Base-by-base conservation (phyloP, 2,797 vertebrate species). In the Acanthornis magna region DNA sequence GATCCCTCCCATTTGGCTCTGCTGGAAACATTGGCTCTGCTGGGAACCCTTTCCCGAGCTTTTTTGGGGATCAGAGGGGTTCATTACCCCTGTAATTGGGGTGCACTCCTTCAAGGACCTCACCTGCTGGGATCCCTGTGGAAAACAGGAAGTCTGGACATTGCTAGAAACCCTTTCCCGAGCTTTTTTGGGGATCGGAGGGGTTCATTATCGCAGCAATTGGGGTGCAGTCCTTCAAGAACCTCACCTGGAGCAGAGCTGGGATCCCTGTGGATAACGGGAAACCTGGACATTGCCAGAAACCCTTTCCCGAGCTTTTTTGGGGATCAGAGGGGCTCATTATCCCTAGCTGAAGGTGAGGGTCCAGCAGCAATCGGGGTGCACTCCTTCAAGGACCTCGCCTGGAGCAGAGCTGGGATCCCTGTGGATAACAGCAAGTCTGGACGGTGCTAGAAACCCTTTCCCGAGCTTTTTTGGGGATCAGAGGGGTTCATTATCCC, bases 241-340 rank as follows among this genome's bases (percentile, higher is more conserved):
- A 40, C 15, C 22, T 73, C 58, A 36, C 32, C 21, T 4, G 2
- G 42, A 18, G 19, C 29, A 50, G 58, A 18, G 20, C 25, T 36
- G 53, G 5, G 16, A 26, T 22, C 22, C 43, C 0, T 0, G 23
- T 13, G 51, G 79, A 18, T 34, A 10, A n/a, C 0, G 0, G 13
- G 34, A 45, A 80, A 4, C 30, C 73, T 60, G 79, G 26, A 34
- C 1, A 2, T 7, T 21, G 4, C 34, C 50, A 19, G 51, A 61
- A 93, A 47, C 4, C 8, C 3, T 45, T 43, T 27, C 11, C 29
- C 0, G 21, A 36, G 0, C 13, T 40, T 62, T 75, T 30, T 5
- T 7, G 7, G 2, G 18, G 2, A 38, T 38, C 38, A 38, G 34
- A 65, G 5, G 26, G 16, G 5, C 0, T 62, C 47, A 14, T 34